Evolutionary conservation across 64 coral and sea anemone species (phyloP).

Genomic region (Actinia equina): DNA sequence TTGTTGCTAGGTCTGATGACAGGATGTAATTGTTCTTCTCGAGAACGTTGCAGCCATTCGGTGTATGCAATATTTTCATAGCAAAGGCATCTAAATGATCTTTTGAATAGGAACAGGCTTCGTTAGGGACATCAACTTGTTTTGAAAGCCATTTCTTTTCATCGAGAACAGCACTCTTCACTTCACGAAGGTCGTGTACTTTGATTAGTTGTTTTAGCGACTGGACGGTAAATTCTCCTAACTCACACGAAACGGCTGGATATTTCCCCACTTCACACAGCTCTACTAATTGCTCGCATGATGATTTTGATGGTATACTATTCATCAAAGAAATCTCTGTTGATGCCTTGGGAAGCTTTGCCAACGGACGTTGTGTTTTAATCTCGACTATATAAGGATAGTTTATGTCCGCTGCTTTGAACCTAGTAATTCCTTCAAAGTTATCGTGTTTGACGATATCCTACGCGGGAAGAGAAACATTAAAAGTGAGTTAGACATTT

Average conservation of each 20-base stretch:
- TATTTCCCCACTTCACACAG: not conserved
- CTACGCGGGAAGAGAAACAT: not conserved
- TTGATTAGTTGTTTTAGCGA: slow-evolving; percentile 3
- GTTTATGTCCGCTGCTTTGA: not conserved
- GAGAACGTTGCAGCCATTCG: slow-evolving; percentile 16
- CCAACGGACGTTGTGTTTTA: not conserved
- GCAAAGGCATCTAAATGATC: slow-evolving; percentile 6
- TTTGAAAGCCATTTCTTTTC: slow-evolving; percentile 44
- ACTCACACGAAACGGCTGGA: not conserved
- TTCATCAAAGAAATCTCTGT: not conserved
- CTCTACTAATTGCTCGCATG: slow-evolving; percentile 4
- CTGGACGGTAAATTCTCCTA: not conserved
- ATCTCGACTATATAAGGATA: not conserved
- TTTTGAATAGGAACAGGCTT: slow-evolving; percentile 24
- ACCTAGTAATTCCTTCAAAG: not conserved
- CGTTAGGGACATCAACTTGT: slow-evolving; percentile 33
- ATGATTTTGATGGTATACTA: slow-evolving; percentile 24
- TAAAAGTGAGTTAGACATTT: too few relatives aligned
- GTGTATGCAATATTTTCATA: slow-evolving; percentile 19
- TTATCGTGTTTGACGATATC: not conserved
- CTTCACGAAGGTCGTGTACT: slow-evolving; percentile 9
- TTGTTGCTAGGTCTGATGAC: slow-evolving; percentile 42
- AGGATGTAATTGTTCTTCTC: slow-evolving; percentile 27
- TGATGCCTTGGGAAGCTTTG: not conserved
- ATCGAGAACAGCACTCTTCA: not conserved